phyloP scores from a whole-genome alignment of 2,797 vertebrate species.

The Kryptopterus vitreolus region DNA sequence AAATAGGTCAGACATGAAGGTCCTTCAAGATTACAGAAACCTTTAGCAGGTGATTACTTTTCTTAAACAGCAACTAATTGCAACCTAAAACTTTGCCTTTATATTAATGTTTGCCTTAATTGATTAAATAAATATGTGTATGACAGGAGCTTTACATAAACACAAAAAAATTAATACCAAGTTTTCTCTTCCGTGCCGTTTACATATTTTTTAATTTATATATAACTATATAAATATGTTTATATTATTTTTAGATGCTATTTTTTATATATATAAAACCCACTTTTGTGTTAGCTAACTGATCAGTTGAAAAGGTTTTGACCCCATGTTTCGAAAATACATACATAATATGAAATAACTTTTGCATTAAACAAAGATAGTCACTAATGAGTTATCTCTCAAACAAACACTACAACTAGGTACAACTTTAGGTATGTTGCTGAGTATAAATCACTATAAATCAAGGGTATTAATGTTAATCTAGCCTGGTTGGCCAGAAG shows the following conservation, averaged over 20 bases:
- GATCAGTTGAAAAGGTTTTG: neutral
- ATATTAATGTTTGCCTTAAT: slow-evolving; percentile 1
- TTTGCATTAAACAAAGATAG: neutral
- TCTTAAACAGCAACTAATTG: neutral
- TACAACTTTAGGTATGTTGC: neutral
- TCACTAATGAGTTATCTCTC: neutral
- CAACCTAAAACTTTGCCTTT: neutral
- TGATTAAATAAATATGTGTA: neutral
- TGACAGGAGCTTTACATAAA: neutral
- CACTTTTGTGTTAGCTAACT: neutral
- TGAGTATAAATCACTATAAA: neutral
- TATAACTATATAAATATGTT: no score
- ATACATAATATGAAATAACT: neutral
- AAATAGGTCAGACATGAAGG: no score
- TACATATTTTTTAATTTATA: no score
- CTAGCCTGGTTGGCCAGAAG: neutral
- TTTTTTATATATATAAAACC: no score
- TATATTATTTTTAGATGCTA: no score
- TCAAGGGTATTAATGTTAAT: neutral
- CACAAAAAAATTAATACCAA: no score
- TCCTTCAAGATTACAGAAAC: no score
- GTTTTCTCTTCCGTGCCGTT: neutral
- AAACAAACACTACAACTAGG: neutral
- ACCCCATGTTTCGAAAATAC: neutral
- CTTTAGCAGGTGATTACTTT: neutral